Conservation (phyloP, 2,113 vertebrate species). For the Falco punctatus region DNA sequence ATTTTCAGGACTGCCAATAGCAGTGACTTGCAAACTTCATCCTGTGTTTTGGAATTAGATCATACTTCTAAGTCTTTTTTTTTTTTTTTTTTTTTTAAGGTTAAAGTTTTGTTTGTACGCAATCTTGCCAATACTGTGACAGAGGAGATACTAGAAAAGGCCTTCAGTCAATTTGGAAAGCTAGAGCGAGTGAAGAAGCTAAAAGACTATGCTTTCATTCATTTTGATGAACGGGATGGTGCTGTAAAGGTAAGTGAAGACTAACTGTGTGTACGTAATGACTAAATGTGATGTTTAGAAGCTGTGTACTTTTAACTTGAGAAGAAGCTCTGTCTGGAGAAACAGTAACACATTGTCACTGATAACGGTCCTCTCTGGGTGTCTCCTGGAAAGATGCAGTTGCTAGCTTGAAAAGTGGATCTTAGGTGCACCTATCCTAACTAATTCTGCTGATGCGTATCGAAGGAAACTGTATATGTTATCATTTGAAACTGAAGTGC, state of each 20-base stretch:
- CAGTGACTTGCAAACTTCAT: neutral
- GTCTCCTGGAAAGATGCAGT: neutral
- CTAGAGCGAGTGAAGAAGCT: constrained; percentile 98
- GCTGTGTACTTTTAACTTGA: neutral
- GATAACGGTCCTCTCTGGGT: neutral
- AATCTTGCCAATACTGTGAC: constrained; percentile 95
- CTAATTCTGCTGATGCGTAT: neutral
- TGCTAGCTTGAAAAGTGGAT: neutral
- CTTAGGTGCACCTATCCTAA: neutral
- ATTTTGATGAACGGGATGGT: constrained; percentile 94
- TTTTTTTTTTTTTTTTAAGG: constrained; percentile 71
- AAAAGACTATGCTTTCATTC: constrained; percentile 98
- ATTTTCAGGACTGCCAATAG: neutral
- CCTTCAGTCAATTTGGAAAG: constrained; percentile 93
- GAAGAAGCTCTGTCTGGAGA: neutral
- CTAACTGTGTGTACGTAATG: neutral
- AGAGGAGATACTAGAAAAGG: constrained; percentile 94
- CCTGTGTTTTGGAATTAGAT: neutral
- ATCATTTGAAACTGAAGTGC: neutral
- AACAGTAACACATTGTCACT: neutral
- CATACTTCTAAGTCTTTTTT: neutral
- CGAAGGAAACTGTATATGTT: neutral
- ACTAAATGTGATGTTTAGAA: neutral
- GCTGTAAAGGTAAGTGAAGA: constrained; percentile 89
- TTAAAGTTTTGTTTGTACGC: constrained; percentile 96